phyloP scores from a whole-genome alignment of 1,140 invertebrate species.

The Thaumetopoea pityocampa region DNA sequence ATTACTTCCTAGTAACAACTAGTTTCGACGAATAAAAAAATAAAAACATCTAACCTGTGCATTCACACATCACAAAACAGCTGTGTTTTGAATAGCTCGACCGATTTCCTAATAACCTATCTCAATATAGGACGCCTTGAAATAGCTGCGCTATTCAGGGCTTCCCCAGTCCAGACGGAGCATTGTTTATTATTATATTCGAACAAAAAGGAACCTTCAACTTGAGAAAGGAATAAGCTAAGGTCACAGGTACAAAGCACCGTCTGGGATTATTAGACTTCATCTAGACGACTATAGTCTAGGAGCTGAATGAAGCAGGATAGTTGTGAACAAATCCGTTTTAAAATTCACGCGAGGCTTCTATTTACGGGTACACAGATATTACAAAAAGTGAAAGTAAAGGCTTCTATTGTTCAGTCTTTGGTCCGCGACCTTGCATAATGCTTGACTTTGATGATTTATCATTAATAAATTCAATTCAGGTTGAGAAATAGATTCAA shows the following conservation, averaged over 20 bases:
- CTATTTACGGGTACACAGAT: too few species aligned
- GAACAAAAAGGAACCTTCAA: conserved; percentile 66
- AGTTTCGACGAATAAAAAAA: conserved; percentile 5
- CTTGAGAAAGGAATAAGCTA: conserved; percentile 65
- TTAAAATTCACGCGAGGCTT: conserved; percentile 12
- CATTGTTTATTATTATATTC: conserved; percentile 44
- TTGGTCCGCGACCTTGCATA: too few species aligned
- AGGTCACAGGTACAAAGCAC: conserved; percentile 51
- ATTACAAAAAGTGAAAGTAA: too few species aligned
- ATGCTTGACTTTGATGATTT: too few species aligned
- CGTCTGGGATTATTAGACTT: conserved; percentile 39
- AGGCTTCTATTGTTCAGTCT: too few species aligned
- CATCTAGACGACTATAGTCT: conserved; percentile 58
- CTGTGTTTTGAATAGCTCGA: conserved; percentile 49
- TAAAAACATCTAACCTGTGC: conserved; percentile 40
- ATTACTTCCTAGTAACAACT: conserved; percentile 5
- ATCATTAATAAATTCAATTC: too few species aligned
- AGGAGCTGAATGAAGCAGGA: conserved; percentile 18
- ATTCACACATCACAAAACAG: conserved; percentile 40
- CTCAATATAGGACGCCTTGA: conserved; percentile 64
- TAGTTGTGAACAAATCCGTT: conserved; percentile 20
- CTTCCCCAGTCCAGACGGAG: conserved; percentile 47
- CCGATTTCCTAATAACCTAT: conserved; percentile 61
- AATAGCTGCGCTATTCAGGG: conserved; percentile 54
- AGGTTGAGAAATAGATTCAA: too few species aligned